phyloP scores from a whole-genome alignment of 2,797 vertebrate genomes.

The Cossypha niveicapilla region DNA sequence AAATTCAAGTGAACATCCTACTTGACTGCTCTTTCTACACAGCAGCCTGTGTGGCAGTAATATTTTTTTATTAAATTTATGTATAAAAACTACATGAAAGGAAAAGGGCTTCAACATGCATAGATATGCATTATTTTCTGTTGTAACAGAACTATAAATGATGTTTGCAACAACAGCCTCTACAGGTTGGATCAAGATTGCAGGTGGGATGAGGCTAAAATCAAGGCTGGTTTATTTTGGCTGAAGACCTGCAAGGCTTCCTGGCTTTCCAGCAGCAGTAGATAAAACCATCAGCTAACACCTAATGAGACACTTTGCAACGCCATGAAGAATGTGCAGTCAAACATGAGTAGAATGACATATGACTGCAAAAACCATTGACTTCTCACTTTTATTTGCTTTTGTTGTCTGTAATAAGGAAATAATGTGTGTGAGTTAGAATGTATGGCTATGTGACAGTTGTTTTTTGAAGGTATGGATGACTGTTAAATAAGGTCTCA shows the following conservation, averaged over 20 bases:
- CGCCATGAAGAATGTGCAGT: slow-evolving; percentile 48
- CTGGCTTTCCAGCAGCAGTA: slow-evolving; percentile 31
- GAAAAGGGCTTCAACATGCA: slow-evolving; percentile 79
- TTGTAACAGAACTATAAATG: slow-evolving; percentile 73
- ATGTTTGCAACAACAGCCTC: slow-evolving; percentile 82
- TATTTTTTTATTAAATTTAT: slow-evolving; percentile 58
- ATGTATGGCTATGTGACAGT: slow-evolving; percentile 67
- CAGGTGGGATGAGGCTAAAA: slow-evolving; percentile 80
- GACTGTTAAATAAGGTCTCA: slow-evolving; percentile 79
- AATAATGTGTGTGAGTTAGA: slow-evolving; percentile 63
- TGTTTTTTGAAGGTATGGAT: slow-evolving; percentile 76
- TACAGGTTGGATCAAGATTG: slow-evolving; percentile 54
- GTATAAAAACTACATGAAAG: slow-evolving; percentile 61
- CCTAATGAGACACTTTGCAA: slow-evolving; percentile 8
- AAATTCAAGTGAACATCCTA: slow-evolving; percentile 5
- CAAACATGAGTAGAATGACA: slow-evolving; percentile 27
- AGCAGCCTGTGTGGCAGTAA: slow-evolving; percentile 49
- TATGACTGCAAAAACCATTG: slow-evolving; percentile 57
- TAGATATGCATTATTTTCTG: slow-evolving; percentile 66
- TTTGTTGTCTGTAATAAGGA: slow-evolving; percentile 64
- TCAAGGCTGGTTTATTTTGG: slow-evolving; percentile 73
- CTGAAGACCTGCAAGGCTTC: slow-evolving; percentile 77
- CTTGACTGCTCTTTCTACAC: slow-evolving; percentile 64
- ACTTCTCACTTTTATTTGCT: slow-evolving; percentile 68
- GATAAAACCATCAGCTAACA: background rate